Base-by-base conservation (phyloP, 2,888 invertebrate species). In the Trypoxylon attenuatum region DNA sequence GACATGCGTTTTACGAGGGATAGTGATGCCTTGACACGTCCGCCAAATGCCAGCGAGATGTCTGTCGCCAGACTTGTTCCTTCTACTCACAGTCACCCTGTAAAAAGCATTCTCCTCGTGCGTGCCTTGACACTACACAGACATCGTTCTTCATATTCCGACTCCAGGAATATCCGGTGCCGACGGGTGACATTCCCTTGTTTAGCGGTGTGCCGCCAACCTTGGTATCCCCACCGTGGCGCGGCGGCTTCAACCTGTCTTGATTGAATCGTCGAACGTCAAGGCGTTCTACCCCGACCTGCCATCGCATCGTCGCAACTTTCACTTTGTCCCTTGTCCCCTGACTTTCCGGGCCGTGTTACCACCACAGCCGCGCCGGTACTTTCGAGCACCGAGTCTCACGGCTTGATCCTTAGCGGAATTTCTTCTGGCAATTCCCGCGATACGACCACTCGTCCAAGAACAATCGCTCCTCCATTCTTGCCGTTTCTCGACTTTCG, bases 251-350 rank as follows among this genome's bases (percentile, higher is more conserved):
- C 80, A 81, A 79, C 79, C 72, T 73, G 73, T 72, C 61, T 79
- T 81, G 80, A 82, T 82, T 78, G 80, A 81, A 81, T 80, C 78
- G 75, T 78, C 75, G 78, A 79, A 81, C 76, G 77, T 75, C 78
- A 67, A 64, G 73, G 58, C 58, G 54, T 58, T 45, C 52, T 27
- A 52, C 33, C 57, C 29, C n/a, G 53, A 33, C 57, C 29, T n/a
- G 19, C 45, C 29, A 25, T 23, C 6, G 18, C 27, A n/a, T 23
- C 52, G 23, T 52, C 23, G n/a, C n/a, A n/a, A n/a, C n/a, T 29
- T 51, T 15, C 41, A 22, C 33, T 39, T 23, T 47, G 23, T 29
- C 50, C 29, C 29, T 39, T 38, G 33, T 38, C 27, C 10, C 25
- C 39, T 45, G 1, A 38, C 67, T 54, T 73, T 67, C 53, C 68